phyloP scores from a whole-genome alignment of 1,140 invertebrate species.

The Drosophila nigrodunni region DNA sequence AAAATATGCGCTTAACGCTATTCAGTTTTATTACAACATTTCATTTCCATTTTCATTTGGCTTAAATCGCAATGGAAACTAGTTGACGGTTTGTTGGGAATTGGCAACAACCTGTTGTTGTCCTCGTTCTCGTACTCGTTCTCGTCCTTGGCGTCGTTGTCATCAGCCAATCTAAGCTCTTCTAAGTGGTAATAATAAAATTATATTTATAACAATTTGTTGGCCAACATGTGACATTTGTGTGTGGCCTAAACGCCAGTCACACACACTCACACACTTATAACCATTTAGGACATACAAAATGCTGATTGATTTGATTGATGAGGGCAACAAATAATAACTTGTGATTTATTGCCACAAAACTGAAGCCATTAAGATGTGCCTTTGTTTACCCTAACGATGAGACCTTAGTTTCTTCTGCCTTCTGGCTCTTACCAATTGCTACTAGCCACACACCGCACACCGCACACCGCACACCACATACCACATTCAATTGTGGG shows the following conservation, averaged over 20 bases:
- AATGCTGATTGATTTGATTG: conserved; percentile 48
- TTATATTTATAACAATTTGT: conserved; percentile 49
- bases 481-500: conserved; percentile 7
- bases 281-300: background rate
- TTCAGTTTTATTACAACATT: conserved; percentile 54
- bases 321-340: conserved; percentile 42
- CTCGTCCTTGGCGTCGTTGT: background rate
- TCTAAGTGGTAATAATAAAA: conserved; percentile 39
- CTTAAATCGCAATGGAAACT: conserved; percentile 11
- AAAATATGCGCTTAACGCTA: conserved; percentile 52
- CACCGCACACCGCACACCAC: background rate
- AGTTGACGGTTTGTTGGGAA: background rate
- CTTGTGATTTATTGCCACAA: conserved; percentile 44
- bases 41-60: conserved; percentile 35
- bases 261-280: too few species aligned
- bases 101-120: conserved; percentile 32
- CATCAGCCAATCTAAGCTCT: background rate
- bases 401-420: background rate
- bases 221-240: conserved; percentile 26
- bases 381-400: conserved; percentile 28
- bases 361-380: conserved; percentile 23
- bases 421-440: background rate
- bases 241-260: conserved; percentile 7
- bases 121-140: background rate
- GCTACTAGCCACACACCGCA: background rate